phyloP scores from a whole-genome alignment of 2,888 invertebrate genomes.

The Clitarchus hookeri region DNA sequence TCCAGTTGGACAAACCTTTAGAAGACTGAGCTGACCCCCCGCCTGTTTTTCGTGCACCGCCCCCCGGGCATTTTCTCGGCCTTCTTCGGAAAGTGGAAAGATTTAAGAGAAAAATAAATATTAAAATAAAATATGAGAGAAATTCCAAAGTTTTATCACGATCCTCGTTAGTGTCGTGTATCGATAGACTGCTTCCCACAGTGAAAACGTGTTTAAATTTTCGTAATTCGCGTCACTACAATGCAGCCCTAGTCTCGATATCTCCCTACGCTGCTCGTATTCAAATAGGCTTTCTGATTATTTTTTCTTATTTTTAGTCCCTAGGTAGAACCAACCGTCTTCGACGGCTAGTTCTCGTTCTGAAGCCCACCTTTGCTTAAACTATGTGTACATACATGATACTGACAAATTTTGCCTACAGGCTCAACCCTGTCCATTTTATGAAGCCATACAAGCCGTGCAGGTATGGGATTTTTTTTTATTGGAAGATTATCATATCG shows the following conservation, averaged over 20 bases:
- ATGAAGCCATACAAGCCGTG: background rate
- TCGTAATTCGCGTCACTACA: background rate
- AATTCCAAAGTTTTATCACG: slow-evolving; percentile 6
- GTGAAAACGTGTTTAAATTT: background rate
- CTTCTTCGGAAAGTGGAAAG: slow-evolving; percentile 1
- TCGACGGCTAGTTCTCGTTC: background rate
- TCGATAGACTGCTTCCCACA: background rate
- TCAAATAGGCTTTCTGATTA: background rate
- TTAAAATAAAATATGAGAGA: background rate
- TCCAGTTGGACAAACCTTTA: background rate
- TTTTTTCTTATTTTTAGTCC: background rate
- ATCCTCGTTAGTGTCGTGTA: background rate
- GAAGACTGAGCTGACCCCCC: background rate
- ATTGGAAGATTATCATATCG: background rate
- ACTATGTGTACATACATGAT: background rate
- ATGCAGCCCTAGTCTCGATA: background rate
- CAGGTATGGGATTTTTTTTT: background rate
- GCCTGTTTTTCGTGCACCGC: background rate
- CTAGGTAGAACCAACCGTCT: background rate
- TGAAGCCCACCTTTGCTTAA: background rate
- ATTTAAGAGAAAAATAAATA: background rate
- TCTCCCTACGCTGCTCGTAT: background rate
- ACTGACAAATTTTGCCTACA: too few species aligned
- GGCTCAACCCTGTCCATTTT: background rate
- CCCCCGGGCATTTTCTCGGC: background rate